Evolutionary conservation across 2,113 vertebrate species (phyloP), one percentile per base, ranked within the genome.

Genomic region (Cheirogaleus medius): DNA sequence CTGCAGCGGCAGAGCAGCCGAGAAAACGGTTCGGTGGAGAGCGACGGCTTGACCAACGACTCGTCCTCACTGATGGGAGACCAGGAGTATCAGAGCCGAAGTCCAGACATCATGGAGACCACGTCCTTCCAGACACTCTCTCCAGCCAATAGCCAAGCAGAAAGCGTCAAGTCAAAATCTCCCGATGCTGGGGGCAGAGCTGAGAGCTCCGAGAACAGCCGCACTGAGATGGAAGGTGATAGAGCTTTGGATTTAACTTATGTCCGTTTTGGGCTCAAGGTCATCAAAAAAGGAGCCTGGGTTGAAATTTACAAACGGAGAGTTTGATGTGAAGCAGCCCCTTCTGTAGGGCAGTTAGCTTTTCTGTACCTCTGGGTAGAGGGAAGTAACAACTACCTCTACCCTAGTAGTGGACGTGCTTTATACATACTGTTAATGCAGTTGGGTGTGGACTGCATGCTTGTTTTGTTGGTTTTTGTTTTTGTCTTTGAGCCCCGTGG

Each of bases 171-270:
- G 58, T 98, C 99, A 0, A 99, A 99, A 96, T 99, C 99, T 0
- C 99, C 99, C 0, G 98, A 98, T 7, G 5, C 91, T 0, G 98
- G 97, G 32, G 93, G 49, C 34, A 99, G 98, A 92, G 27, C 94
- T 0, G 99, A 99, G 49, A 91, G 96, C 63, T 68, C 98, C 1
- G 99, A 99, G 42, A 97, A 6, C 1, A 44, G 91, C 1, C 85
- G 97, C 82, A 18, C 97, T 17, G 99, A 99, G 73, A 88, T 97
- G 21, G 99, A 99, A 98, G 99, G 99, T n/a, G 98, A 99, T 0
- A 98, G 99, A 44, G 99, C 99, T 91, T 98, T 99, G 97, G 99
- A 99, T 99, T 99, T 99, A 96, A 99, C 99, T 1, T 99, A 99
- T 0, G 98, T 99, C 90, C 99, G 91, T 89, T 98, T 99, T 32